Percentiles rank a stretch among this genome's conserved stretches.
Conservation (phyloP, 2,888 invertebrate genomes). For the Helobdella robusta region DNA sequence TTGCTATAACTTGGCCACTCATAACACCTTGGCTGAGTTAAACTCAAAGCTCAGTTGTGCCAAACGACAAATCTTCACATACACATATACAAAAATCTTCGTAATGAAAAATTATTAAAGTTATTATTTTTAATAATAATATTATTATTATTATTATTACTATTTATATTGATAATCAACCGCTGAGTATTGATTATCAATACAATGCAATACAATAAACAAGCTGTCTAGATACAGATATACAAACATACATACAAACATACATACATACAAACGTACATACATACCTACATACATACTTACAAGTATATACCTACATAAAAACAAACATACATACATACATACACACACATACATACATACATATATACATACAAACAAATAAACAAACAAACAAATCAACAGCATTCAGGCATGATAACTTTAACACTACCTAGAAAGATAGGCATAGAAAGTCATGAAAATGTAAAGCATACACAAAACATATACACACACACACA, state of each 20-base stretch:
- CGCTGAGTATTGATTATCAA: not conserved
- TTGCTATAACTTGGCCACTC: not conserved
- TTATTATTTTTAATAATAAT: no score
- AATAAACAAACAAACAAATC: no score
- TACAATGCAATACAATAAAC: not conserved
- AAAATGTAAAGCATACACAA: no score
- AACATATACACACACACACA: no score
- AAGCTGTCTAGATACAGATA: not conserved
- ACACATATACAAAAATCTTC: not conserved
- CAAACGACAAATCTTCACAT: not conserved
- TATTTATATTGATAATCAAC: not conserved
- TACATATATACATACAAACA: not conserved
- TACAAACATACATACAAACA: not conserved
- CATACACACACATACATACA: not conserved
- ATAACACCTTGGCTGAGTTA: not conserved
- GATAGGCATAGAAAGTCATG: no score
- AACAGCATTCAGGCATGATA: no score
- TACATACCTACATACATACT: not conserved
- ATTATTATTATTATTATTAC: no score
- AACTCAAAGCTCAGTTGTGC: not conserved
- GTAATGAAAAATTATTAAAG: no score
- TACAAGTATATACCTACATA: no score
- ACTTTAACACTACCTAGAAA: no score
- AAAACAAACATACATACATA: conserved; percentile 2
- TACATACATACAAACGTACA: not conserved